Percentiles rank a stretch among this genome's conserved stretches.
Evolutionary conservation across 1,140 invertebrate genomes (phyloP).

Genomic region (Drosophila neocordata): DNA sequence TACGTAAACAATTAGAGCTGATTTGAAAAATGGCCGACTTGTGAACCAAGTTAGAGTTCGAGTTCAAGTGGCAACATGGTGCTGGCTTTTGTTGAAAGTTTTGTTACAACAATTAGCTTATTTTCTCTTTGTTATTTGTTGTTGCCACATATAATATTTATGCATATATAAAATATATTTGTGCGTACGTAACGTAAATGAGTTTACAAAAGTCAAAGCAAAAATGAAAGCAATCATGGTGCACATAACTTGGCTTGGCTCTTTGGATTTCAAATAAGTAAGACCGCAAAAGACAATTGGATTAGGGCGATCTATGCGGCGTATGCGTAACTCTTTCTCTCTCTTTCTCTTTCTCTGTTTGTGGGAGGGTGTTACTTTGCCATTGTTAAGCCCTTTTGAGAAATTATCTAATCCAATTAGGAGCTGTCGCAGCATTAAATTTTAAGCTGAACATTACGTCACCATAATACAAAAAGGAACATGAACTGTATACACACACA

Average conservation of each 20-base stretch:
- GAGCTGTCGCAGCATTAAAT: constrained; percentile 69
- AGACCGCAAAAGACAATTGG: constrained; percentile 34
- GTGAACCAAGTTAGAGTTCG: constrained; percentile 32
- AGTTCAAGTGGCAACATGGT: constrained; percentile 65
- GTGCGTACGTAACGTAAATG: constrained; percentile 61
- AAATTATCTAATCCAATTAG: constrained; percentile 79
- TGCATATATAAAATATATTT: not conserved
- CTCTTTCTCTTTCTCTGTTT: no score
- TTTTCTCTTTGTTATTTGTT: constrained; percentile 13
- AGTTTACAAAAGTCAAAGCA: constrained; percentile 36
- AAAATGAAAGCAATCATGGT: constrained; percentile 57
- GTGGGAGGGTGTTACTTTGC: constrained; percentile 27
- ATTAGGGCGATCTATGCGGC: constrained; percentile 44
- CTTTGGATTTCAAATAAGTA: constrained; percentile 20
- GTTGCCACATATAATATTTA: constrained; percentile 16
- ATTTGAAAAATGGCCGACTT: constrained; percentile 58
- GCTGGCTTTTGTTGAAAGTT: constrained; percentile 64
- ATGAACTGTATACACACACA: constrained; percentile 36
- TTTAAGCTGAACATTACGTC: constrained; percentile 60
- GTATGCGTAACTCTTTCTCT: constrained; percentile 31
- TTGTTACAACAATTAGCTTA: constrained; percentile 65
- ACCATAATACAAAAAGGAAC: constrained; percentile 32
- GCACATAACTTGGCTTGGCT: constrained; percentile 58
- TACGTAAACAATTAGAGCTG: constrained; percentile 76
- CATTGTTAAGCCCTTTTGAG: constrained; percentile 65